Base-by-base conservation (phyloP, 2,888 invertebrate genomes). In the Ochropleura plecta region DNA sequence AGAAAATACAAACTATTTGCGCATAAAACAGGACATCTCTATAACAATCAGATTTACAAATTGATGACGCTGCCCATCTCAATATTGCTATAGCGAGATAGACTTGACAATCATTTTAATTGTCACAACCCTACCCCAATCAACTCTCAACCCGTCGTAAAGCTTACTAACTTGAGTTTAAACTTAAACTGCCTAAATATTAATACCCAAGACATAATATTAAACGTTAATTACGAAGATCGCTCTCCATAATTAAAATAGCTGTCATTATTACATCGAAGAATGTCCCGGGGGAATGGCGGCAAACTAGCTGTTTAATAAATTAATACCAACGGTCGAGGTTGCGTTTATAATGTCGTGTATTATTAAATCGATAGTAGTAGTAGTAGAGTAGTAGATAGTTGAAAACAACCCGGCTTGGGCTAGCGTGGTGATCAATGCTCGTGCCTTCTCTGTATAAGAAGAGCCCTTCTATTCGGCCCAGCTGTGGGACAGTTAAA, bases 181-280 rank as follows among this genome's bases (percentile, higher is more conserved):
- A n/a, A 68, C 14, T 68, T 14, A 20, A 51, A 42, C 42, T 42
- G 65, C 12, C 71, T 40, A 30, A 74, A 66, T 76, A 66, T 44
- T 40, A 62, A 18, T 66, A 16, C 6, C 18, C 20, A 44, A 65
- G 49, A 55, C 8, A n/a, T 49, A 42, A 67, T 49, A 63, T 20
- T 30, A 40, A 63, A 44, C 14, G 12, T 57, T 66, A 6, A 73
- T 67, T 40, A 68, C 12, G n/a, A 48, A 79, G n/a, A 83, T 79
- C 59, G 55, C 65, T 79, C 30, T 49, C 1, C 42, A 9, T 83
- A 71, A 79, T 74, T 83, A 74, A 80, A 82, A 84, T 70, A 20
- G 20, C 83, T 73, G 62, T 73, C 73, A 46, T 57, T 82, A 64
- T 82, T 64, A 68, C 62, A 84, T 69, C 65, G 65, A 16, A 20